Evolutionary conservation across 1,140 invertebrate genomes (phyloP).

Genomic region (Pinna nobilis): DNA sequence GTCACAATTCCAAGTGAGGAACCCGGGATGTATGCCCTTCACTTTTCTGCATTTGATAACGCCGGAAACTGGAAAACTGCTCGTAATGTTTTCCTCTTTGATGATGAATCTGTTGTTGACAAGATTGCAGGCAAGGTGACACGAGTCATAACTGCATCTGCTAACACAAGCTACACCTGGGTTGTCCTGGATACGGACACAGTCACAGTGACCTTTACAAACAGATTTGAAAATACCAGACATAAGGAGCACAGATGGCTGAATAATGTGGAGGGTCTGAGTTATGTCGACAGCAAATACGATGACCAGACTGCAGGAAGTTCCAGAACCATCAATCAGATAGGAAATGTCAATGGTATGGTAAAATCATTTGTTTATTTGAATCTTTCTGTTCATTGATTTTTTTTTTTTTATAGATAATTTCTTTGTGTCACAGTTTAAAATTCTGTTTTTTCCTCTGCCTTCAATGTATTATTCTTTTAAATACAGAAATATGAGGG

Average conservation of each 20-base stretch:
- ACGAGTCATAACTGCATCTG: slow-evolving; percentile 28
- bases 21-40: slow-evolving; percentile 39
- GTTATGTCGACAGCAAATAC: slow-evolving; percentile 19
- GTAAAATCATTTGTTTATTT: too few relatives aligned
- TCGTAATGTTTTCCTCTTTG: slow-evolving; percentile 38
- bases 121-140: not conserved
- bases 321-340: slow-evolving; percentile 21
- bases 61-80: slow-evolving; percentile 46
- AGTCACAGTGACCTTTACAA: slow-evolving; percentile 36
- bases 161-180: slow-evolving; percentile 12
- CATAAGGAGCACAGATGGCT: slow-evolving; percentile 45
- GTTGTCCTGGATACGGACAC: slow-evolving; percentile 22
- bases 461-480: too few relatives aligned
- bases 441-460: too few relatives aligned
- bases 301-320: slow-evolving; percentile 48
- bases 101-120: slow-evolving; percentile 31
- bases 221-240: slow-evolving; percentile 39
- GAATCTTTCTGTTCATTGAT: not conserved
- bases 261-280: slow-evolving; percentile 13
- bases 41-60: slow-evolving; percentile 46
- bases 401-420: not conserved
- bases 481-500: too few relatives aligned
- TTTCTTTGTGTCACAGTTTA: too few relatives aligned
- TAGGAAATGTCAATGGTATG: slow-evolving; percentile 42
- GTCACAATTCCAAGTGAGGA: slow-evolving; percentile 14